phyloP scores from a whole-genome alignment of 2,113 vertebrate species.

The Tachysurus fulvidraco region DNA sequence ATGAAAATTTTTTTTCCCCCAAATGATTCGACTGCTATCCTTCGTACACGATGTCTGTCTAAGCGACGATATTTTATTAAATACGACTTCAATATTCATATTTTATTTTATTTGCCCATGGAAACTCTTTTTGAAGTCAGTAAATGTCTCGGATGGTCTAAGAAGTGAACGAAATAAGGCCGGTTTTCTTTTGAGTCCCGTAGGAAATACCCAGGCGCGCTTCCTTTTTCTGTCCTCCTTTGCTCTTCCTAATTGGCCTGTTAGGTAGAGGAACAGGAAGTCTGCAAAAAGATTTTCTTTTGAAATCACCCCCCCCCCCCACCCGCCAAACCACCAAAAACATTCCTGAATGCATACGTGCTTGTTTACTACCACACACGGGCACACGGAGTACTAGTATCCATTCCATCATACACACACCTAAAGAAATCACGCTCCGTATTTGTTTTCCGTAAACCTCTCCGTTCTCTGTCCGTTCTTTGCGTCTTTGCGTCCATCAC shows the following conservation, averaged over 20 bases:
- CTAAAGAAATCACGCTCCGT: neutral
- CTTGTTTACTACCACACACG: neutral
- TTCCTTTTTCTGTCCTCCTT: neutral
- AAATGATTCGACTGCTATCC: neutral
- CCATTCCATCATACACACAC: neutral
- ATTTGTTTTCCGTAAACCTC: neutral
- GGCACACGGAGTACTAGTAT: neutral
- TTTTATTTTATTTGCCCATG: neutral
- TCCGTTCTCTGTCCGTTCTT: neutral
- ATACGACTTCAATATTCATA: neutral
- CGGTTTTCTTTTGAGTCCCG: neutral
- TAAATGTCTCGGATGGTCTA: neutral
- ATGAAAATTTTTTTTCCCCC: neutral
- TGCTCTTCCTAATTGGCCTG: neutral
- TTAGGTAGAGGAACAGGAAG: constrained; percentile 1
- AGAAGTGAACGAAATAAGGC: neutral
- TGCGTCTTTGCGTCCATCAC: neutral
- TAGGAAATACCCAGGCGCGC: neutral
- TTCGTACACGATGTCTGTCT: neutral
- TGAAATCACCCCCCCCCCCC: too few species aligned
- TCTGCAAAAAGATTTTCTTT: neutral
- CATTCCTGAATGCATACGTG: neutral
- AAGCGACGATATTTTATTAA: neutral
- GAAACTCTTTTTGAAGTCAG: neutral
- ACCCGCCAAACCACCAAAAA: too few species aligned